Base-by-base conservation (phyloP, 2,888 invertebrate genomes). In the Limnephilus marmoratus region DNA sequence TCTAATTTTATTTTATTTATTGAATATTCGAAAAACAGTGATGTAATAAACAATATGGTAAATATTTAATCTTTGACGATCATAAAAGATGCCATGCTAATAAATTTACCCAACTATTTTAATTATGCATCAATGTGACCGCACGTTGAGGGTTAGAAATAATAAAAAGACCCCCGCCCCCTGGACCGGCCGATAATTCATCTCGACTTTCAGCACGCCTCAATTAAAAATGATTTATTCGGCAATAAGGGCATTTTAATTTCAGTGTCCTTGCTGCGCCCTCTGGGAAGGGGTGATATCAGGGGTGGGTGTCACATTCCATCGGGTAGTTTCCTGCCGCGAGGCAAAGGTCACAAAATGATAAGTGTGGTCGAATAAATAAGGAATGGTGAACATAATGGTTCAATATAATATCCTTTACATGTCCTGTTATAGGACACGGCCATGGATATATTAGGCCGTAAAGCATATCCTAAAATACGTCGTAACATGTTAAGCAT, bases 181-280 rank as follows among this genome's bases (percentile, higher is more conserved):
- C 88, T 68, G 34, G 34, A 37, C 83, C 45, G 88, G 90, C 89
- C 92, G 92, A 93, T 93, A 93, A 93, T 87, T 93, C 93, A 93
- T 92, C 92, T 91, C 93, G 81, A 80, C 91, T 93, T 93, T 93
- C 93, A 85, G 85, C 90, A 85, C 90, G 90, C 91, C 91, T 93
- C 93, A 93, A 93, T 93, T 93, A 93, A 93, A 93, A 93, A 93
- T 93, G 93, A 93, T 93, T 93, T 93, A 93, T 92, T 90, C 80
- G 90, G 92, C 92, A 93, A 93, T 93, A 91, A 90, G 91, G 92
- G 81, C 68, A 91, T 91, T 92, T 91, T 91, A 91, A 91, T 91
- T 91, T 82, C 82, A 82, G 90, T 29, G 49, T 31, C 86, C 91
- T 45, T 34, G 90, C 53, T 41, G 37, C 80, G 41, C 45, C 49